Conservation (phyloP, 1,140 invertebrate genomes). For the Drosophila sechellia region DNA sequence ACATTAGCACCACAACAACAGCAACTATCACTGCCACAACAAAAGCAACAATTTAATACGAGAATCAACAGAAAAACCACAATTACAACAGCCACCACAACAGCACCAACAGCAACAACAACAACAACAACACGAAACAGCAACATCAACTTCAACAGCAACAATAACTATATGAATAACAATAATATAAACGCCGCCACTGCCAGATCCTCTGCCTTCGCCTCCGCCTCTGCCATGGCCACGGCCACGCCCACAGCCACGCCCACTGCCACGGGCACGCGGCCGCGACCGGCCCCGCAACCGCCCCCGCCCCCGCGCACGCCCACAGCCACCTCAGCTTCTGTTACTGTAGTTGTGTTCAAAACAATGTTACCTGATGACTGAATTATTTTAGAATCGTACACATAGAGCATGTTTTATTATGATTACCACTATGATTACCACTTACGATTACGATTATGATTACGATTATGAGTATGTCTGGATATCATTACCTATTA, state of each 20-base stretch:
- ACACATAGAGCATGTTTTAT: conserved; percentile 78
- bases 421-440: conserved; percentile 49
- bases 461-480: conserved; percentile 30
- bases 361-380: conserved; percentile 85
- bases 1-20: conserved; percentile 36
- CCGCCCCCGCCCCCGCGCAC: conserved; percentile 45
- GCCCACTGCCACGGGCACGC: conserved; percentile 13
- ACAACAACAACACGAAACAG: conserved; percentile 7
- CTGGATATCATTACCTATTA: conserved; percentile 44
- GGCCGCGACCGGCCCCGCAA: conserved; percentile 37
- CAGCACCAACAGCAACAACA: conserved; percentile 14
- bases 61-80: conserved; percentile 16
- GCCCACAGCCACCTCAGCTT: conserved; percentile 71
- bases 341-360: conserved; percentile 85
- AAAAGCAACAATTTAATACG: conserved; percentile 30
- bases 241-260: neutral
- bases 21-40: conserved; percentile 34
- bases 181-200: conserved; percentile 50
- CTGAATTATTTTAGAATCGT: conserved; percentile 84
- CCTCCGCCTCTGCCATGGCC: conserved; percentile 21
- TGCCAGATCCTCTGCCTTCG: conserved; percentile 21
- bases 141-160: conserved; percentile 36
- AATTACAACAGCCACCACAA: conserved; percentile 25
- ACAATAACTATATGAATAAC: conserved; percentile 46
- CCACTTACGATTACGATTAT: conserved; percentile 25